Evolutionary conservation across 2,797 vertebrate species (phyloP), one percentile per base, ranked within the genome.

Genomic region (Cynodonichthys magdalenae): DNA sequence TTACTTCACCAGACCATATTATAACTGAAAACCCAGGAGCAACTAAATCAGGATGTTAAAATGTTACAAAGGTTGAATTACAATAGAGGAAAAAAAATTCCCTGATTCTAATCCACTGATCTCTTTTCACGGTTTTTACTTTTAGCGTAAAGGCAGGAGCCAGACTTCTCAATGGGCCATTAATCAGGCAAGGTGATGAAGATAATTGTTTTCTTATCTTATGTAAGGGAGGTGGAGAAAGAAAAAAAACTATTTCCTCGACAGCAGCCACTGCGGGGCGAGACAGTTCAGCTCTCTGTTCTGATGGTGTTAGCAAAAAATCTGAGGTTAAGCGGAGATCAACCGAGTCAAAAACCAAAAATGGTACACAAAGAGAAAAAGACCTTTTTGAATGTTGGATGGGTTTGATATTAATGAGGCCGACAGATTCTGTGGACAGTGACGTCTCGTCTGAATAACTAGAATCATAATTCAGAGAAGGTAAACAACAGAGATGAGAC

Each of bases 71-170:
- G 55, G 65, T 56, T 61, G 45, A 66, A 74, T 20, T 15, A 8
- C 29, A 28, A 54, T 63, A 71, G 59, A 46, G 15, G 46, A 31
- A 73, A 71, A 83, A 79, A 31, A 28, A 36, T 34, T 51, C 18
- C 19, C 39, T 20, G 63, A 77, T 9, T 54, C 56, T 68, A 69
- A 51, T 57, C 45, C 19, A 39, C 60, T 61, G 60, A 49, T 46
- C 78, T 74, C 73, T 70, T 64, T 83, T 81, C 39, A 68, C 7
- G 1, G 15, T 48, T 83, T 83, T 74, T 63, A 69, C 84, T 81
- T 81, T 73, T 53, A 49, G 69, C 47, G 47, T 68, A 52, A 83
- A 82, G 41, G 47, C 52, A 54, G 62, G 59, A 76, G 75, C 57
- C 72, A 71, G 65, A 69, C 66, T 74, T 82, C 58, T 63, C 56